Base-by-base conservation (phyloP, 2,888 invertebrate genomes). In the Apamea sordens region DNA sequence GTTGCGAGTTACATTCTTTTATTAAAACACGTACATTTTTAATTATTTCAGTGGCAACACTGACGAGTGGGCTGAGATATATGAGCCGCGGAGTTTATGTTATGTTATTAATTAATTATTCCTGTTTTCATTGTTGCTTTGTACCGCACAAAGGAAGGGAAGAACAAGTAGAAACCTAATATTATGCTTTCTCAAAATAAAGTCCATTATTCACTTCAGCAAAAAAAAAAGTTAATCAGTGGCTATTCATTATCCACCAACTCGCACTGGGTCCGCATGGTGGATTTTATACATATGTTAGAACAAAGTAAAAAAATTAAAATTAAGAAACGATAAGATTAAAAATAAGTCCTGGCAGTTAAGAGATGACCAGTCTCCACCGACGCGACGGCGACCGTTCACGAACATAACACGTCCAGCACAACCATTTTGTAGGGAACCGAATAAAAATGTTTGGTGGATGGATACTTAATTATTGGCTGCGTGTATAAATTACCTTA, bases 1-100 rank as follows among this genome's bases (percentile, higher is more conserved):
- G 86, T 83, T 77, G 50, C 77, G 78, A 77, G 76, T 75, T 65
- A 79, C 63, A 84, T 83, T 81, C 76, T 88, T 88, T 87, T 83
- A 87, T 86, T 84, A 88, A 88, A 90, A 89, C 90, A 88, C 90
- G 90, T 90, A 86, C 90, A 81, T 83, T 90, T 90, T 91, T 91
- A 91, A 91, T 91, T 91, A 91, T 80, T 85, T 82, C 83, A 76
- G 73, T 75, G 76, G 82, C 72, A 78, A 65, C 65, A 80, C 74
- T 76, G 84, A 79, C 75, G 82, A 80, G 82, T 74, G 73, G 74
- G 65, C 68, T 82, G 73, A 74, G 77, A 84, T 59, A 69, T 71
- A 69, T n/a, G 24, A 64, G 53, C 13, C 47, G 70, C 79, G 47
- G 64, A 77, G 47, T 53, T 28, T 68, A 67, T 74, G 63, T 65